Evolutionary conservation across 2,797 vertebrate species (phyloP), one percentile per base, ranked within the genome.

Genomic region (Columba guinea): DNA sequence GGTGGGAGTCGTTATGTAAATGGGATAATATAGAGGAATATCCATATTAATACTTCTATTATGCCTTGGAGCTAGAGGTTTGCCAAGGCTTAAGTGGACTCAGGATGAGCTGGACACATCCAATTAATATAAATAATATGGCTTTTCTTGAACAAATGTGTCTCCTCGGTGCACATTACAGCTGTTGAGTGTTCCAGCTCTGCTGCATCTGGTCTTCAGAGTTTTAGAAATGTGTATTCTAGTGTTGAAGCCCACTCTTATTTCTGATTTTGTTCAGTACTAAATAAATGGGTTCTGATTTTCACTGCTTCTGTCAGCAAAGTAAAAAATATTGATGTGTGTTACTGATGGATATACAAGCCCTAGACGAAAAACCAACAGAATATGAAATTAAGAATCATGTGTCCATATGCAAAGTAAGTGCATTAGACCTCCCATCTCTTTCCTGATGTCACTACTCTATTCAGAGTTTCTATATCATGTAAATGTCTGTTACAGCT

Each of bases 31-130:
- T 48, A 85, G 92, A 93, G 53, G 56, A 80, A 89, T 94, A 93
- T 82, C 93, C 94, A 35, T 77, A 94, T 90, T 95, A 93, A 85
- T 93, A 89, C 78, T 77, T 93, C 28, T 68, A 76, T 92, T 94
- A 71, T 79, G 64, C 74, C 74, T 94, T 89, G 71, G 73, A 93
- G 87, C 67, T 89, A 89, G 75, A 90, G n/a, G 34, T 87, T 93
- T 95, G 93, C 96, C 93, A 96, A 96, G 58, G 64, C 78, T 91
- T 95, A 96, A 96, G 90, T 93, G 84, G 93, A 92, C 93, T 93
- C 58, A n/a, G 34, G 94, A 94, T 93, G 93, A 92, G 71, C 71
- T 94, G 94, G 96, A 94, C 81, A 83, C 55, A 77, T 95, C 73
- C 81, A 95, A 73, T 92, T 94, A 95, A 95, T 93, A 8, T 69